Conservation (phyloP, 2,888 invertebrate species). For the Sericinus montela region DNA sequence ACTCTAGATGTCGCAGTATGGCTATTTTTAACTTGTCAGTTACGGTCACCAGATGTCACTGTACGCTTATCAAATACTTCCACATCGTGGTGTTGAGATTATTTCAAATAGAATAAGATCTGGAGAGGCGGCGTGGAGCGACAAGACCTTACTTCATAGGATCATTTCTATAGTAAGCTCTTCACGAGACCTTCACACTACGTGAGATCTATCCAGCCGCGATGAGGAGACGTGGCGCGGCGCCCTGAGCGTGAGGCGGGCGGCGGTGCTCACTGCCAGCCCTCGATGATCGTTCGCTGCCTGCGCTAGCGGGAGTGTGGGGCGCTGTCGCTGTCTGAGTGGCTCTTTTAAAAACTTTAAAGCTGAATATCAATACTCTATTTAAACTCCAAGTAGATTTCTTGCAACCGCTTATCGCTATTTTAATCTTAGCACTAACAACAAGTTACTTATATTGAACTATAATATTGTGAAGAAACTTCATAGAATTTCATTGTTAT, state of each 20-base stretch:
- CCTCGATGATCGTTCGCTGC: slow-evolving; percentile 42
- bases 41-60: not conserved
- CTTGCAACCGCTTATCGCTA: too few relatives aligned
- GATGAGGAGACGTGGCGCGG: slow-evolving; percentile 40
- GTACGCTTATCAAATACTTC: not conserved
- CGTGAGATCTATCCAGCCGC: slow-evolving; percentile 33
- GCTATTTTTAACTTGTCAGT: not conserved
- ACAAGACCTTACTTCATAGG: slow-evolving; percentile 13
- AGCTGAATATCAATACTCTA: too few relatives aligned
- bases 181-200: slow-evolving; percentile 37
- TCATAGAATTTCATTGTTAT: too few relatives aligned
- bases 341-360: too few relatives aligned
- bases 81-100: not conserved
- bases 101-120: not conserved
- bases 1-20: too few relatives aligned
- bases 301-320: slow-evolving; percentile 25
- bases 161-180: slow-evolving; percentile 44
- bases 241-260: slow-evolving; percentile 35
- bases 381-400: too few relatives aligned
- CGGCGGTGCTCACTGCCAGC: slow-evolving; percentile 28
- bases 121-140: not conserved
- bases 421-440: too few relatives aligned
- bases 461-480: too few relatives aligned
- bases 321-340: slow-evolving; percentile 24
- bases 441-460: too few relatives aligned